Conservation (phyloP, 2,113 vertebrate genomes). For the Notechis scutatus region DNA sequence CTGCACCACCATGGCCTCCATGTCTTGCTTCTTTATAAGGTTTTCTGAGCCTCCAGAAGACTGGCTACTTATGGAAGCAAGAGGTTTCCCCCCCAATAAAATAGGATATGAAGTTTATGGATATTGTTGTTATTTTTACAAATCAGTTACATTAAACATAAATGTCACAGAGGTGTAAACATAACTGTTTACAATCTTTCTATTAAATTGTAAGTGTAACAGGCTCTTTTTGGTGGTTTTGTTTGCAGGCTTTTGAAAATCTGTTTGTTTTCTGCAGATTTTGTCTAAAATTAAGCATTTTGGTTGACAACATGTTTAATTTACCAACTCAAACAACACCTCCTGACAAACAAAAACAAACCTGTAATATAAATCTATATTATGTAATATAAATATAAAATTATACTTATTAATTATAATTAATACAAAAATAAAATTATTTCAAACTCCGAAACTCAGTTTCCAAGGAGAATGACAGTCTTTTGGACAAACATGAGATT, state of each 20-base stretch:
- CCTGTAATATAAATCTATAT: constrained; percentile 2
- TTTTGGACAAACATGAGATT: background rate
- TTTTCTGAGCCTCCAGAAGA: background rate
- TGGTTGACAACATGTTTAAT: constrained; percentile 24
- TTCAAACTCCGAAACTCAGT: background rate
- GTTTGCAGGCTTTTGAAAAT: constrained; percentile 1
- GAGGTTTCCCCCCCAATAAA: background rate
- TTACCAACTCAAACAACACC: constrained; percentile 20
- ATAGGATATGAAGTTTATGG: background rate
- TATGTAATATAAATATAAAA: no score
- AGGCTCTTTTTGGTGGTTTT: constrained; percentile 12
- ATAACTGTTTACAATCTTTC: background rate
- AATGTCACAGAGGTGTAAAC: background rate
- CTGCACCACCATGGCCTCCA: background rate
- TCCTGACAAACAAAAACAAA: constrained; percentile 2
- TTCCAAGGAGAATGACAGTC: background rate
- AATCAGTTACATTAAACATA: background rate
- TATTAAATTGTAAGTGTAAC: background rate
- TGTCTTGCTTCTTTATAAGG: background rate
- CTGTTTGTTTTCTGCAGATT: constrained; percentile 19
- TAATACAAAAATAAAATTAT: background rate
- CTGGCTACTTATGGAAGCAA: background rate
- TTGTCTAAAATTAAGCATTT: constrained; percentile 24
- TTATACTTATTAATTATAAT: no score
- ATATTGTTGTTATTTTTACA: background rate